These are phyloP conservation scores for Calycopis cecrops DNA, from an alignment of 1,140 invertebrate species.

Conservation along the genomic window DNA sequence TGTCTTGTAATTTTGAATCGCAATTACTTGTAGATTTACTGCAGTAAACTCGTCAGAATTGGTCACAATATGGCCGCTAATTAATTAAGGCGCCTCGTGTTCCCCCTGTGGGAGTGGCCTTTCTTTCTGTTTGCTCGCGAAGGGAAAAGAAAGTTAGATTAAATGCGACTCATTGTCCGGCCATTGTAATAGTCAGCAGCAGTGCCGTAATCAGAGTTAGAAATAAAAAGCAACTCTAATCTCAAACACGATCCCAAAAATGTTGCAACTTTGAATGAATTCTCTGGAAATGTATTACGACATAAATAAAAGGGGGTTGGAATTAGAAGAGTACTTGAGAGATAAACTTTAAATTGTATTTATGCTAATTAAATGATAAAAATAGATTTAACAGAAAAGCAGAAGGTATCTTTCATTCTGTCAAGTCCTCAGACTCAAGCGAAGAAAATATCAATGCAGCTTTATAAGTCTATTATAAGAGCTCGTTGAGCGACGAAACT, in stretches of 20 bases:
- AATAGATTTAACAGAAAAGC: too few species aligned
- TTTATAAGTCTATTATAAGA: too few species aligned
- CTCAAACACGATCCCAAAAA: slow-evolving; percentile 18
- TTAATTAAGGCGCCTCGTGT: slow-evolving; percentile 61
- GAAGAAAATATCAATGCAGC: too few species aligned
- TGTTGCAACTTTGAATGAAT: slow-evolving; percentile 7
- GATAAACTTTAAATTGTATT: too few species aligned
- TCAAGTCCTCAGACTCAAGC: too few species aligned
- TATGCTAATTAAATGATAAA: too few species aligned
- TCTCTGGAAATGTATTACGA: slow-evolving; percentile 4
- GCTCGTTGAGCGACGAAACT: too few species aligned
- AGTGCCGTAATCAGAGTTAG: slow-evolving; percentile 34
- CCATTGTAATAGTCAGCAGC: slow-evolving; percentile 55
- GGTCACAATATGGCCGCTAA: slow-evolving; percentile 55
- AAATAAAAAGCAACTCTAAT: slow-evolving; percentile 26
- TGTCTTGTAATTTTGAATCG: too few species aligned
- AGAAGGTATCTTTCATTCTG: too few species aligned
- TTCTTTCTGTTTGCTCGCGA: slow-evolving; percentile 51
- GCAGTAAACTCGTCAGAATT: slow-evolving; percentile 25
- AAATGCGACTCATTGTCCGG: slow-evolving; percentile 60
- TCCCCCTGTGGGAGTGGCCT: slow-evolving; percentile 51
- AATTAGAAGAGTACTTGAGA: neutral
- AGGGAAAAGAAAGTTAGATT: slow-evolving; percentile 67
- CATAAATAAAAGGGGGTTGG: neutral
- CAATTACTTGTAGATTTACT: too few species aligned